These are phyloP conservation scores for Drosophila mauritiana DNA, from an alignment of 1,140 invertebrate species.

Conservation along the genomic window DNA sequence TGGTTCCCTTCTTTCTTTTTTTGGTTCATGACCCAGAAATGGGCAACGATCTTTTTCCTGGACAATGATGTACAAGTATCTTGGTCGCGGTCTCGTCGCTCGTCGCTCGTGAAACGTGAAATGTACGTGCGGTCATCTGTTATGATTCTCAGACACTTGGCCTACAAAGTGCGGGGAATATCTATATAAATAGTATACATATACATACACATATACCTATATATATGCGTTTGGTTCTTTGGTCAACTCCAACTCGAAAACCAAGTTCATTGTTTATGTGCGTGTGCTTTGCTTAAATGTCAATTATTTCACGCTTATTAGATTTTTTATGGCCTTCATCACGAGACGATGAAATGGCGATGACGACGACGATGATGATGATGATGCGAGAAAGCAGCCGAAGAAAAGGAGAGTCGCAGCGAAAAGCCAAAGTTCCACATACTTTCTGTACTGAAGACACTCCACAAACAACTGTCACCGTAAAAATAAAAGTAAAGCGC, in stretches of 20 bases:
- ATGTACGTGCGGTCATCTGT: slow-evolving; percentile 81
- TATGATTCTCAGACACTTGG: slow-evolving; percentile 69
- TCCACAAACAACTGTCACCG: slow-evolving; percentile 10
- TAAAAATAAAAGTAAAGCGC: slow-evolving; percentile 65
- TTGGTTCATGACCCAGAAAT: slow-evolving; percentile 79
- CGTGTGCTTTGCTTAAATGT: slow-evolving; percentile 80
- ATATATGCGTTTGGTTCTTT: slow-evolving; percentile 6
- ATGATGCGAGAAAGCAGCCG: slow-evolving; percentile 63
- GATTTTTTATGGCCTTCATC: slow-evolving; percentile 67
- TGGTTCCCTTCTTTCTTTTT: slow-evolving; percentile 14
- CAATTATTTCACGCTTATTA: slow-evolving; percentile 83
- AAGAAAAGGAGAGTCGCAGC: slow-evolving; percentile 50
- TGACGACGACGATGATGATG: slow-evolving; percentile 47
- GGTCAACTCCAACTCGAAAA: slow-evolving; percentile 3
- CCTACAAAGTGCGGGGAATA: slow-evolving; percentile 53
- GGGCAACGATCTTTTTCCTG: slow-evolving; percentile 33
- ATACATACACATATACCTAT: no score
- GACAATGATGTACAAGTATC: slow-evolving; percentile 30
- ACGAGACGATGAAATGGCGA: slow-evolving; percentile 31
- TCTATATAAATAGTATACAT: neutral
- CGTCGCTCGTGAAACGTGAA: slow-evolving; percentile 49
- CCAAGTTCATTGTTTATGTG: slow-evolving; percentile 69
- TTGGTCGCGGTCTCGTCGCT: slow-evolving; percentile 16
- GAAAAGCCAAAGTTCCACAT: slow-evolving; percentile 10
- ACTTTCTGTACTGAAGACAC: slow-evolving; percentile 1